These are phyloP conservation scores for Meriones psammophilus DNA, from an alignment of 2,797 vertebrate species.

Conservation along the genomic window DNA sequence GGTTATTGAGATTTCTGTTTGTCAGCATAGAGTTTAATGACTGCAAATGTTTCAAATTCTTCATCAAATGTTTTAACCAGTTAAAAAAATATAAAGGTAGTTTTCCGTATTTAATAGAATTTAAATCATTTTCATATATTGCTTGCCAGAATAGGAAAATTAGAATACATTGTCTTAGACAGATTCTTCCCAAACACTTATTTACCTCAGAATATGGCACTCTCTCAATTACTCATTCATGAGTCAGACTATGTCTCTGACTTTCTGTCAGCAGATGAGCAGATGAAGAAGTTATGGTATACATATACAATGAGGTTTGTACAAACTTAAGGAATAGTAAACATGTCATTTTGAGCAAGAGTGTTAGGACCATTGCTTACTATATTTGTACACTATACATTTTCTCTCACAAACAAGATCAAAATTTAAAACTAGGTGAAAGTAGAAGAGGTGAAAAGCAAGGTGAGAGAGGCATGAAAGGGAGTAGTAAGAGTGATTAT, in stretches of 20 bases:
- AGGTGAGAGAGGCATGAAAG: background rate
- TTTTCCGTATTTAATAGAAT: background rate
- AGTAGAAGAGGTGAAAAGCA: background rate
- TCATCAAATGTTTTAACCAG: background rate
- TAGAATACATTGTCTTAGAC: background rate
- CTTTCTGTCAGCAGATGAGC: background rate
- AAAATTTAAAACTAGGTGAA: background rate
- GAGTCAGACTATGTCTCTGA: background rate
- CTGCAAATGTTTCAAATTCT: background rate
- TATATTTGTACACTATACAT: background rate
- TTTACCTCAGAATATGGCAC: conserved; percentile 13
- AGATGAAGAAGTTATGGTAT: background rate
- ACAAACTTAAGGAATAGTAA: background rate
- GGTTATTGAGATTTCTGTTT: background rate
- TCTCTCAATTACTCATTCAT: background rate
- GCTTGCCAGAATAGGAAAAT: conserved; percentile 25
- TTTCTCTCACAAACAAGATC: background rate
- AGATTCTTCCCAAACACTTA: background rate
- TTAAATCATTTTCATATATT: background rate
- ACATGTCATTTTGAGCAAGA: background rate
- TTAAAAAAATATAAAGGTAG: background rate
- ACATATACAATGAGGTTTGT: background rate
- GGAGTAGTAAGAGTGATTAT: background rate
- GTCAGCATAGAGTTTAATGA: background rate
- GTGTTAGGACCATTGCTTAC: too few species aligned